Conservation (phyloP, 2,888 invertebrate species). For the Leptinotarsa rubiginosa region DNA sequence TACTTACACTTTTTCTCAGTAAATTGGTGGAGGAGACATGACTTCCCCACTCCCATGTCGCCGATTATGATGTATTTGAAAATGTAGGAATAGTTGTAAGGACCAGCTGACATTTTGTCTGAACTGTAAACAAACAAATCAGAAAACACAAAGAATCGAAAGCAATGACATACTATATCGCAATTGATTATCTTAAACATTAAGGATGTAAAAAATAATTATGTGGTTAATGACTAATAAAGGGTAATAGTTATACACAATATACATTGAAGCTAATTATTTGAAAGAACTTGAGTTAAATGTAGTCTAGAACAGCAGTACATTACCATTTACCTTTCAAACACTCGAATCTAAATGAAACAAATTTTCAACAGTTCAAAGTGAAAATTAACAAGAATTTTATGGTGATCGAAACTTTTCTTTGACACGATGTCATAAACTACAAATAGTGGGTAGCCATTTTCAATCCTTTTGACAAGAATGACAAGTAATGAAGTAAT, state of each 20-base stretch:
- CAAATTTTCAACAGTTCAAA: conserved; percentile 40
- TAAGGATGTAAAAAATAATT: background rate
- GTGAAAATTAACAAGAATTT: conserved; percentile 26
- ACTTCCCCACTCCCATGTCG: conserved; percentile 99
- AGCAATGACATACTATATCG: conserved; percentile 2
- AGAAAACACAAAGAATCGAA: conserved; percentile 18
- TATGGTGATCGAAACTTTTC: conserved; percentile 35
- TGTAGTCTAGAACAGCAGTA: background rate
- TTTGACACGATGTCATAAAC: conserved; percentile 53
- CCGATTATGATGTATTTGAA: conserved; percentile 99
- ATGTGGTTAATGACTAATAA: conserved; percentile 10
- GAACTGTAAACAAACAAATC: conserved; percentile 43
- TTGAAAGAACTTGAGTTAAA: no score
- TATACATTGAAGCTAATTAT: no score
- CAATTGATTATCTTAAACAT: background rate
- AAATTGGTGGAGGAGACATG: conserved; percentile 98
- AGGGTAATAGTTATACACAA: conserved; percentile 11
- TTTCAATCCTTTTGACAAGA: conserved; percentile 34
- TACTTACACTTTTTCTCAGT: conserved; percentile 99
- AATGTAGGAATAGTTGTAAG: conserved; percentile 99
- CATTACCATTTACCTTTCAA: conserved; percentile 30
- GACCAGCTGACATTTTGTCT: conserved; percentile 88
- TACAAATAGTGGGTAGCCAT: conserved; percentile 51
- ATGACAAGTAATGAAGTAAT: conserved; percentile 1
- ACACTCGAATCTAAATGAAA: conserved; percentile 26